Percentiles rank a stretch among this genome's conserved stretches.
Conservation (phyloP, 1,140 invertebrate species). For the Luehdorfia chinensis region DNA sequence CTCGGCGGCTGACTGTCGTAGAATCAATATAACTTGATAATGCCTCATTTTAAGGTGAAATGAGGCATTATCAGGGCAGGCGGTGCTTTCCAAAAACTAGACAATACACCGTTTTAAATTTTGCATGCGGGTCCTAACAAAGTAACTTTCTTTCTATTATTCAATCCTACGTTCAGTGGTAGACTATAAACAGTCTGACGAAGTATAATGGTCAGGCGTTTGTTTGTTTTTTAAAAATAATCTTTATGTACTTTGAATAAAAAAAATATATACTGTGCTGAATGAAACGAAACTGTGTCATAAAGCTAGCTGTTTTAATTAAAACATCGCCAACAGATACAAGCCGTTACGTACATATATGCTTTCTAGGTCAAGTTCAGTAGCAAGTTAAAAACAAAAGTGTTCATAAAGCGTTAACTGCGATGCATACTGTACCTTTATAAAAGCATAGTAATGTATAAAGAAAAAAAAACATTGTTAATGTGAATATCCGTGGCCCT, state of each 20-base stretch:
- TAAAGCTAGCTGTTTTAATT: constrained; percentile 16
- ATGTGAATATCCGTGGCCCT: too few species aligned
- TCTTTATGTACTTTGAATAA: background rate
- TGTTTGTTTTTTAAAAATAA: background rate
- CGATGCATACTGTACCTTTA: too few species aligned
- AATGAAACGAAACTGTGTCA: constrained; percentile 15
- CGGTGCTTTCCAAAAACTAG: too few species aligned
- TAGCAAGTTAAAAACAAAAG: constrained; percentile 16
- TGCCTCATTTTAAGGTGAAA: too few species aligned
- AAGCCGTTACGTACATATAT: background rate
- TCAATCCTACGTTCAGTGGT: too few species aligned
- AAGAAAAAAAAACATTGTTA: background rate
- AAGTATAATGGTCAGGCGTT: background rate
- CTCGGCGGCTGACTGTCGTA: too few species aligned
- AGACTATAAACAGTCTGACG: too few species aligned
- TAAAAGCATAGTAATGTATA: background rate
- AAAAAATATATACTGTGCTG: constrained; percentile 1
- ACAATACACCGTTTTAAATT: too few species aligned
- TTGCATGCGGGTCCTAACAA: too few species aligned
- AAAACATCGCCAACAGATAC: constrained; percentile 10
- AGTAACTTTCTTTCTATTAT: too few species aligned
- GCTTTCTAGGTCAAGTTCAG: constrained; percentile 17
- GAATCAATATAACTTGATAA: too few species aligned
- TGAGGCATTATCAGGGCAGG: too few species aligned
- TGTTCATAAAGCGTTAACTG: constrained; percentile 7